Base-by-base conservation (phyloP, 2,113 vertebrate species). In the Vidua macroura region DNA sequence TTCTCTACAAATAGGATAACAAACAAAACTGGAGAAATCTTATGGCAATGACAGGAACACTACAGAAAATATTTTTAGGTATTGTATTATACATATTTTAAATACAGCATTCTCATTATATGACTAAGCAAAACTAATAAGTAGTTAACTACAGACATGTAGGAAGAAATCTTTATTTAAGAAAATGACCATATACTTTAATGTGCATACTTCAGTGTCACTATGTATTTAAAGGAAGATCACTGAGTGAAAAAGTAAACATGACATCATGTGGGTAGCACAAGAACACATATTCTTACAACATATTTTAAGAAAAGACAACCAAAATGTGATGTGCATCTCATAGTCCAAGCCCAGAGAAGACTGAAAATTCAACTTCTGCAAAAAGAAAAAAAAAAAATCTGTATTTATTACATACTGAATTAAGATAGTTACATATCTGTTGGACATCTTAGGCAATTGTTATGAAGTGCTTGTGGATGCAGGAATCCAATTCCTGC, bases 331-430 rank as follows among this genome's bases (percentile, higher is more conserved):
- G 35, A 90, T 53, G 56, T 66, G 24, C 24, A 81, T 73, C 7
- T 75, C 51, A 82, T 23, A 92, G 37, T 39, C 62, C 66, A 68
- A 70, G 62, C 52, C 70, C 86, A 96, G 69, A 95, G 76, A 92
- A 93, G 78, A 58, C 53, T 91, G 81, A 88, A 48, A 95, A 83
- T 68, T 90, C 51, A 85, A 82, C 31, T 92, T 96, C 73, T 66
- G 77, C 68, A 25, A 53, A 82, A 63, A 27, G 37, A 52, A 30
- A 41, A 37, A 56, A 96, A 92, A 49, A 13, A 23, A 17, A 58
- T 21, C 24, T 62, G 2, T 16, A 11, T 74, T 58, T 44, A 70
- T 75, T 68, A 7, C 6, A 27, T n/a, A 20, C 2, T 48, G 33
- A 70, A 35, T 64, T 64, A 9, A 52, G 83, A 46, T 9, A 30